phyloP scores from a whole-genome alignment of 2,113 vertebrate genomes.

The Epinephelus lanceolatus region DNA sequence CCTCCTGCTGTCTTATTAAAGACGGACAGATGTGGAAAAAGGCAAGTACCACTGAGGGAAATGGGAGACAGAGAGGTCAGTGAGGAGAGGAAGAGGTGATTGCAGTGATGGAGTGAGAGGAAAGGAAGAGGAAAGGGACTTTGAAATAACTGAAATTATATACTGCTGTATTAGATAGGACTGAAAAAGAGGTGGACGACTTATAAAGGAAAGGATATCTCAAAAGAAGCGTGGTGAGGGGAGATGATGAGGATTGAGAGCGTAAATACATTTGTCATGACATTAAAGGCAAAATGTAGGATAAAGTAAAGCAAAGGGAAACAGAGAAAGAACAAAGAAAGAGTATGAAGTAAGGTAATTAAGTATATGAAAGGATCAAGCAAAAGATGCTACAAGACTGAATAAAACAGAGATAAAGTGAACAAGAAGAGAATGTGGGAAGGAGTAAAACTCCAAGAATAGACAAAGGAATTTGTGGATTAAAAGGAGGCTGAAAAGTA shows the following conservation, averaged over 20 bases:
- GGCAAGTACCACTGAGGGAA: conserved; percentile 50
- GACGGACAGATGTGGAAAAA: conserved; percentile 76
- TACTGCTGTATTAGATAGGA: conserved; percentile 31
- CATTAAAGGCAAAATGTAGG: background rate
- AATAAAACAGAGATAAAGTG: conserved; percentile 53
- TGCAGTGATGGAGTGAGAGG: conserved; percentile 38
- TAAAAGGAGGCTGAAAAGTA: background rate
- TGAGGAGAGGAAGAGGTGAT: conserved; percentile 43
- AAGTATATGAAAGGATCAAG: background rate
- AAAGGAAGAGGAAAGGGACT: conserved; percentile 16
- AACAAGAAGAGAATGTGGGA: conserved; percentile 85
- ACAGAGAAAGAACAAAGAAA: conserved; percentile 63
- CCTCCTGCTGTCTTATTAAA: conserved; percentile 70
- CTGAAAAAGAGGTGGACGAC: background rate
- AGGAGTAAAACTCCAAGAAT: conserved; percentile 72
- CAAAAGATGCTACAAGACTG: conserved; percentile 2
- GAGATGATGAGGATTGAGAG: conserved; percentile 20
- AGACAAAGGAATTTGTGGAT: background rate
- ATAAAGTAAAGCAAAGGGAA: conserved; percentile 9
- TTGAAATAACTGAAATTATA: conserved; percentile 30
- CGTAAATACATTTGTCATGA: conserved; percentile 78
- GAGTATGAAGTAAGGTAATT: conserved; percentile 7
- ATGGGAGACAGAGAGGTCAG: conserved; percentile 36
- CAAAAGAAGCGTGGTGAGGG: conserved; percentile 1
- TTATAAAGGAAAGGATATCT: background rate